Conservation (phyloP, 2,888 invertebrate genomes). For the Tuta absoluta region DNA sequence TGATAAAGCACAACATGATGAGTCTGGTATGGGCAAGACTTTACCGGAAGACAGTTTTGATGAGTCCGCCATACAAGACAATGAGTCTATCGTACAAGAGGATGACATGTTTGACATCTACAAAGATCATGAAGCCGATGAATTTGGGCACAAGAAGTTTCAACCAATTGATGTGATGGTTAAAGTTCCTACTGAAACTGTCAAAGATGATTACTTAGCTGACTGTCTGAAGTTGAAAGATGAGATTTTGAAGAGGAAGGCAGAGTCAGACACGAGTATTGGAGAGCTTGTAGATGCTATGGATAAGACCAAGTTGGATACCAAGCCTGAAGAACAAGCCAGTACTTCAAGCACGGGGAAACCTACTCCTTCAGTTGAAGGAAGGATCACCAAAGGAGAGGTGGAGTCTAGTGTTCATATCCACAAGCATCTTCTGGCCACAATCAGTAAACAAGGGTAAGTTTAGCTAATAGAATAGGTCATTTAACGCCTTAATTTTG, state of each 20-base stretch:
- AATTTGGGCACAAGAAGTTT: conserved; percentile 77
- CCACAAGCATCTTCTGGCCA: conserved; percentile 83
- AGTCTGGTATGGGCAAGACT: conserved; percentile 52
- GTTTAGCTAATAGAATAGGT: too few relatives aligned
- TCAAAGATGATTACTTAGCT: conserved; percentile 57
- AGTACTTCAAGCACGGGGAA: not conserved
- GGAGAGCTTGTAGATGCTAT: conserved; percentile 64
- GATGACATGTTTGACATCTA: conserved; percentile 77
- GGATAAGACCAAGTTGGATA: conserved; percentile 61
- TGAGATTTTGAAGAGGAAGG: conserved; percentile 61
- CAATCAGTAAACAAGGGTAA: conserved; percentile 84
- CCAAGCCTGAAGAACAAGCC: conserved; percentile 27
- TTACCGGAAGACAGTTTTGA: conserved; percentile 68
- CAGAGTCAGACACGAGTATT: conserved; percentile 57
- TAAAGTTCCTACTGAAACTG: conserved; percentile 50
- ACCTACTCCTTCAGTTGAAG: conserved; percentile 17
- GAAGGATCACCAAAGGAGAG: conserved; percentile 21
- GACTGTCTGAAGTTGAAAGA: conserved; percentile 71
- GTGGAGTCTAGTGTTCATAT: conserved; percentile 48
- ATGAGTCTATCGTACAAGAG: conserved; percentile 49
- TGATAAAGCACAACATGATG: conserved; percentile 35
- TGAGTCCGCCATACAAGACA: conserved; percentile 53
- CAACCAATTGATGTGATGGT: conserved; percentile 63
- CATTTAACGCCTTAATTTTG: not conserved
- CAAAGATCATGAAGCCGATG: conserved; percentile 67